Evolutionary conservation across 1,140 invertebrate species (phyloP), one percentile per base, ranked within the genome.

Genomic region (Lasioglossum baleicum): DNA sequence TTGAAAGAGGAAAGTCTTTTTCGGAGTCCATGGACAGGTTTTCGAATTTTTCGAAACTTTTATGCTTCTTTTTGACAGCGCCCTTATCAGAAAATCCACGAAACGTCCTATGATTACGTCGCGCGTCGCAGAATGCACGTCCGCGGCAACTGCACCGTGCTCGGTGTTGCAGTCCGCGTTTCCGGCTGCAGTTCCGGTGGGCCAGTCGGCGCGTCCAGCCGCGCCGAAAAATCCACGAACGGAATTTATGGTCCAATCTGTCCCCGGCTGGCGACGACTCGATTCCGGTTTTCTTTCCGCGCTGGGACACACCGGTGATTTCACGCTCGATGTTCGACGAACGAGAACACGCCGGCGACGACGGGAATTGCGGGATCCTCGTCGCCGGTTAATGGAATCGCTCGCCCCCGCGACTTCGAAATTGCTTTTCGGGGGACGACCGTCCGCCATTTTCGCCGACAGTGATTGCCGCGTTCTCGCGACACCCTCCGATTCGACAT

Each of bases 191-290:
- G 3, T 15, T 31, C 22, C 61, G 61, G 5, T 6, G 26, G 58
- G 3, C 35, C 26, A 4, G 10, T 13, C 15, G 51, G 11, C 11
- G 11, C 10, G 26, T 17, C 61, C 61, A 26, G 10, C 20, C 56
- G 61, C 61, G 6, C 26, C 61, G 26, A 35, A 58, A 53, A 63
- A 31, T 17, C 26, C 26, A 35, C 13, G 35, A 35, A 35, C 35
- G 26, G 61, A 35, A 63, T 63, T 63, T 63, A 63, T 63, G 61
- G 13, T 35, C 26, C 61, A 63, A 63, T 63, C 26, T 63, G 61
- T 63, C 61, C 61, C 6, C 15, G 61, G 11, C 60, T 11, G 44
- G 22, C 56, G 58, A 35, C 61, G 26, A 35, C 26, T 63, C 26
- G 26, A 26, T 60, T 26, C 58, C 61, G 26, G 26, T 63, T 35